Conservation (phyloP, 2,888 invertebrate genomes). For the Spatulosminthurus flaviceps region DNA sequence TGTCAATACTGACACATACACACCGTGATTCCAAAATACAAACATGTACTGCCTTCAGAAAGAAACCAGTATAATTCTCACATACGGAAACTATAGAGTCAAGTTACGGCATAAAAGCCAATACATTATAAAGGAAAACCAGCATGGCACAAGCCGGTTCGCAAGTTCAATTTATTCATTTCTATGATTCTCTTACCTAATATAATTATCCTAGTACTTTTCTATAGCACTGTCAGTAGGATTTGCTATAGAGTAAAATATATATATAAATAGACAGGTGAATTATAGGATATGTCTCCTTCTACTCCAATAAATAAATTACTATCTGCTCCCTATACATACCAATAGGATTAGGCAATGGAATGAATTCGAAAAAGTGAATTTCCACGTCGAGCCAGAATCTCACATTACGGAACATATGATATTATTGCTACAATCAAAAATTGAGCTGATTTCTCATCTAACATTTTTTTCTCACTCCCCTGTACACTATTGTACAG, state of each 20-base stretch:
- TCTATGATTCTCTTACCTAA: conserved; percentile 11
- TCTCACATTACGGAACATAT: no score
- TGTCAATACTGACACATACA: conserved; percentile 15
- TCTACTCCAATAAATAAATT: conserved; percentile 9
- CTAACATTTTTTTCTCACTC: no score
- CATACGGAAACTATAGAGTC: conserved; percentile 2
- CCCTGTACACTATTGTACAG: no score
- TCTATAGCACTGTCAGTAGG: no score
- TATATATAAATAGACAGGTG: no score
- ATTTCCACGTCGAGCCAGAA: no score
- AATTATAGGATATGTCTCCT: no score
- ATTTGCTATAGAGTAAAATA: no score
- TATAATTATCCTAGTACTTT: neutral
- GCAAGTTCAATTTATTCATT: conserved; percentile 46
- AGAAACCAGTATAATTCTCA: neutral
- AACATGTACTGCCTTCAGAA: conserved; percentile 6
- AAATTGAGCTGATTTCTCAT: no score
- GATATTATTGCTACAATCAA: no score
- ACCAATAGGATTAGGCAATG: neutral
- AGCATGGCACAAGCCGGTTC: conserved; percentile 30
- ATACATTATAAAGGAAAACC: neutral
- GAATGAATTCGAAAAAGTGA: neutral
- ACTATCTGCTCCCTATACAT: neutral
- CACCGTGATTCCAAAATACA: neutral
- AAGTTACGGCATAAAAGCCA: no score